phyloP scores from a whole-genome alignment of 2,888 invertebrate species.

The Agrotis exclamationis region DNA sequence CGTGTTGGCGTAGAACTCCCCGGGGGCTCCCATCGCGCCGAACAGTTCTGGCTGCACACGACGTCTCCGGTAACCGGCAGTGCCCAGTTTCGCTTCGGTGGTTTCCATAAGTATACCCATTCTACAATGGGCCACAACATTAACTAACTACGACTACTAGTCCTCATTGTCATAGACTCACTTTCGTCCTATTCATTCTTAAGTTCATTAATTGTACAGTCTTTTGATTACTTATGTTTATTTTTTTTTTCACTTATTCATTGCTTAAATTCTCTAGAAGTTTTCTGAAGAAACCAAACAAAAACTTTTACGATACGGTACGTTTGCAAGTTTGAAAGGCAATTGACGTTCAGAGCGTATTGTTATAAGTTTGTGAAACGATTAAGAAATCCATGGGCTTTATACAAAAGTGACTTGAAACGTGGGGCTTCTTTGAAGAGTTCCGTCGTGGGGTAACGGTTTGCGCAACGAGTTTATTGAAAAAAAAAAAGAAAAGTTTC shows the following conservation, averaged over 20 bases:
- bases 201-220: constrained; percentile 45
- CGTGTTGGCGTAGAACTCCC: constrained; percentile 81
- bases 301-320: constrained; percentile 66
- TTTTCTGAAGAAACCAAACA: constrained; percentile 58
- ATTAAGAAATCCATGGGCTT: constrained; percentile 60
- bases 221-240: constrained; percentile 46
- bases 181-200: constrained; percentile 76
- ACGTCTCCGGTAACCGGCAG: constrained; percentile 80
- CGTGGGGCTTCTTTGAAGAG: constrained; percentile 62
- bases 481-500: constrained; percentile 29
- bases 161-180: constrained; percentile 74
- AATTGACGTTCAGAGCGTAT: constrained; percentile 65
- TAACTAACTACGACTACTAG: constrained; percentile 74
- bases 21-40: constrained; percentile 83
- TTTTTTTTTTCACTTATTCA: constrained; percentile 61
- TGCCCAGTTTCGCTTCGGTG: constrained; percentile 86
- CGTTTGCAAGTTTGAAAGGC: constrained; percentile 67
- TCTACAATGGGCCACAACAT: constrained; percentile 80
- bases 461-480: constrained; percentile 61
- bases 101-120: constrained; percentile 90
- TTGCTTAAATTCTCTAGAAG: constrained; percentile 48
- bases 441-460: constrained; percentile 53
- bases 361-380: constrained; percentile 63
- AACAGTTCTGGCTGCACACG: constrained; percentile 78
- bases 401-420: constrained; percentile 51